Evolutionary conservation across 2,113 vertebrate genomes (phyloP).

Genomic region (Cyrtonyx montezumae): DNA sequence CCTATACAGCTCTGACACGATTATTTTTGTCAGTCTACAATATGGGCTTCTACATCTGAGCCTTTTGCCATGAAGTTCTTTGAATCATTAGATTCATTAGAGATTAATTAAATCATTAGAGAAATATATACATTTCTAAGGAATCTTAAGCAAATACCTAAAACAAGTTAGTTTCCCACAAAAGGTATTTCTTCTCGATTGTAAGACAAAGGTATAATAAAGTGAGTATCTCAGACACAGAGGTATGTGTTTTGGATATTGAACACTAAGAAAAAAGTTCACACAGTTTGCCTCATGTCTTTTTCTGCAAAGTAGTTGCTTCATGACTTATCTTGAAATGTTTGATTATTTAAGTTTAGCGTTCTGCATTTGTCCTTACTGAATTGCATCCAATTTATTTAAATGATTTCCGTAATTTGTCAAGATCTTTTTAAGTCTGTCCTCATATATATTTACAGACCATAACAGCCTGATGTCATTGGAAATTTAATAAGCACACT

Average conservation of each 20-base stretch:
- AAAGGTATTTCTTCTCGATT: neutral
- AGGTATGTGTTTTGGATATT: neutral
- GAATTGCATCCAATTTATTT: constrained; percentile 52
- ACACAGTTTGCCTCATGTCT: neutral
- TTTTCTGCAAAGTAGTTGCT: neutral
- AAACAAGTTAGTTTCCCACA: neutral
- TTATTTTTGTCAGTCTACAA: neutral
- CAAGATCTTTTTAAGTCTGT: constrained; percentile 38
- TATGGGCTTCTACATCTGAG: neutral
- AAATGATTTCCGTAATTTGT: constrained; percentile 41
- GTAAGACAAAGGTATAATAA: neutral
- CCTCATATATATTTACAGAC: constrained; percentile 53
- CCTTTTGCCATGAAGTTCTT: neutral
- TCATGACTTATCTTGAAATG: neutral
- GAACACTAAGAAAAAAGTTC: neutral
- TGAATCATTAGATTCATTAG: neutral
- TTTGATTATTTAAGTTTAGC: constrained; percentile 11
- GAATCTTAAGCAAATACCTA: neutral
- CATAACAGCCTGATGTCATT: constrained; percentile 63
- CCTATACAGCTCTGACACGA: neutral
- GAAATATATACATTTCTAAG: neutral
- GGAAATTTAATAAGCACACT: constrained; percentile 64
- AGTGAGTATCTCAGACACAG: neutral
- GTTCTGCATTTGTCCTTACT: constrained; percentile 29
- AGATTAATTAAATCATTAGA: neutral